These are phyloP conservation scores for Ridgeia piscesae DNA, from an alignment of 1,140 invertebrate genomes.

Conservation along the genomic window DNA sequence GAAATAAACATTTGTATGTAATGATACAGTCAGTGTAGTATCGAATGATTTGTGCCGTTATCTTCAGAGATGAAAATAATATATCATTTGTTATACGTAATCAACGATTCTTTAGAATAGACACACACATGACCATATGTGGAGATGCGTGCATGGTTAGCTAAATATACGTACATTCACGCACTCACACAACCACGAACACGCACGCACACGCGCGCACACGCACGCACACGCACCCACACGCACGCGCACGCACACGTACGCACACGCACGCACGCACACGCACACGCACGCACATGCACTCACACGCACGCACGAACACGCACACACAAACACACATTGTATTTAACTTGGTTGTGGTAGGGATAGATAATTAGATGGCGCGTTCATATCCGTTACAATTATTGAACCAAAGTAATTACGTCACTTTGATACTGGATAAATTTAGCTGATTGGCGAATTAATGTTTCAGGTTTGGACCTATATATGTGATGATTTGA, in stretches of 20 bases:
- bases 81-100: neutral
- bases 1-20: neutral
- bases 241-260: slow-evolving; percentile 6
- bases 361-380: no score
- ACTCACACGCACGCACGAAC: neutral
- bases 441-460: no score
- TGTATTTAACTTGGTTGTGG: no score
- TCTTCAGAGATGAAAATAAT: no score
- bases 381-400: no score
- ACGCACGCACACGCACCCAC: neutral
- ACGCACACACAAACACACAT: neutral
- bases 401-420: no score
- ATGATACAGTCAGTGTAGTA: no score
- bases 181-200: neutral
- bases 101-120: neutral
- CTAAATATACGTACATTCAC: neutral
- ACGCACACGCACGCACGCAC: neutral
- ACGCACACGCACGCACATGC: neutral
- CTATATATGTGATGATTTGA: no score
- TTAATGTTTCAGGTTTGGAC: no score
- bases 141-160: neutral
- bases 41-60: no score
- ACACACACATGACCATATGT: neutral
- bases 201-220: neutral
- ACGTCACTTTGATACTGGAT: no score